phyloP scores from a whole-genome alignment of 2,797 vertebrate species.

The Bucorvus abyssinicus region DNA sequence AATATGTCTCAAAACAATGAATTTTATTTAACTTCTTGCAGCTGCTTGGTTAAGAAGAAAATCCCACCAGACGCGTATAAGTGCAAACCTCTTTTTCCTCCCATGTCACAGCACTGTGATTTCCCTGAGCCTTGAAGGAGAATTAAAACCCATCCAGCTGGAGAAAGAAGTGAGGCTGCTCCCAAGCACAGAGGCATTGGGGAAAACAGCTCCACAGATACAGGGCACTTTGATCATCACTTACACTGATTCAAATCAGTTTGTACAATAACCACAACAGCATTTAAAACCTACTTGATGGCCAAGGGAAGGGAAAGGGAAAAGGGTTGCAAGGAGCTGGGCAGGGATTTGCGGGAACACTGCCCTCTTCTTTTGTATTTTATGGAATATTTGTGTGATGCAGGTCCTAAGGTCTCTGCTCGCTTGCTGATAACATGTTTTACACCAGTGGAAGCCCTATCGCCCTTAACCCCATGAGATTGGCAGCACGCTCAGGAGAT shows the following conservation, averaged over 20 bases:
- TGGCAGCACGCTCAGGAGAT: neutral
- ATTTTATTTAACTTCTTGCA: neutral
- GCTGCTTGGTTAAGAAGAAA: neutral
- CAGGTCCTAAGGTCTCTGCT: neutral
- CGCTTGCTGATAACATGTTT: neutral
- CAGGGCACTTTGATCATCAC: neutral
- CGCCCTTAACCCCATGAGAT: neutral
- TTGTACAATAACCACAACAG: neutral
- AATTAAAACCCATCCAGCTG: slow-evolving; percentile 25
- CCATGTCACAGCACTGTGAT: neutral
- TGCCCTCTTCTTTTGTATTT: neutral
- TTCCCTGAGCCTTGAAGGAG: neutral
- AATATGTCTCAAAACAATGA: neutral
- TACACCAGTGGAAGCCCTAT: neutral
- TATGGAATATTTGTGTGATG: neutral
- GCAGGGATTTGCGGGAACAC: neutral
- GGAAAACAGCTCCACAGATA: neutral
- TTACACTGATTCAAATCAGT: neutral
- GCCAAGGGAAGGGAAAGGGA: neutral
- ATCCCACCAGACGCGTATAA: fast-evolving
- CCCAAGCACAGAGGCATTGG: fast-evolving
- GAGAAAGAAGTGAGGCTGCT: neutral
- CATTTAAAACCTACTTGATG: neutral
- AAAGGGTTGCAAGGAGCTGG: neutral
- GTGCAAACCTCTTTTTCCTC: neutral